Evolutionary conservation across 2,113 vertebrate species (phyloP), one percentile per base, ranked within the genome.

Genomic region (Tretioscincus oriximinensis): DNA sequence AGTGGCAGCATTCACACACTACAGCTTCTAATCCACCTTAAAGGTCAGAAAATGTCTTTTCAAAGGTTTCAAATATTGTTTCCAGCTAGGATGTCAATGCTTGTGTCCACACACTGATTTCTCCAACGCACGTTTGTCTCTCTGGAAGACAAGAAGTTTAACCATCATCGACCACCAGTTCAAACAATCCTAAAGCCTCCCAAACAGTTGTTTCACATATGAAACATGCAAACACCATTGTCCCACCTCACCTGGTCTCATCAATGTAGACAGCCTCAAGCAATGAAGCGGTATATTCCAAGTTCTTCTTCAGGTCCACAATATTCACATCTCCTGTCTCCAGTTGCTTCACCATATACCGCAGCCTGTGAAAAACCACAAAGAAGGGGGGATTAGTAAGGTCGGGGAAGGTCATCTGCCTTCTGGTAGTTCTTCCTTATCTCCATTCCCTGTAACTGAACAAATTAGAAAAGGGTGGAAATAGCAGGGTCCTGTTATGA

Each of bases 241-340:
- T 76, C 11, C 51, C 51, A 51, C 51, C 45, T 81, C 89, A 98
- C 97, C 97, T 95, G 5, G 96, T 95, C 93, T 97, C 96, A 9
- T 98, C 96, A 3, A 97, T 97, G 84, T 96, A 98, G 18, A 97
- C 95, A 0, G 97, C 96, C 90, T 99, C 97, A 41, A 99, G 95
- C 86, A 99, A 92, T 0, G 97, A 97, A 1, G 97, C 97, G 0
- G 97, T 98, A 70, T 95, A 96, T 16, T 98, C 97, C 93, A 99
- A 85, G 84, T 97, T 97, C 83, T 96, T 96, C 91, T 96, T 97
- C 77, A 99, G 94, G 77, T 98, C 97, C 74, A 96, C 97, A 75
- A 96, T 94, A 90, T 97, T 95, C 7, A 98, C 95, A 77, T 98
- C 96, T 66, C 94, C 97, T 7, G 96, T 93, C n/a, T 99, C 97